Conservation (phyloP, 1,140 invertebrate species). For the Tetraneura akinire region DNA sequence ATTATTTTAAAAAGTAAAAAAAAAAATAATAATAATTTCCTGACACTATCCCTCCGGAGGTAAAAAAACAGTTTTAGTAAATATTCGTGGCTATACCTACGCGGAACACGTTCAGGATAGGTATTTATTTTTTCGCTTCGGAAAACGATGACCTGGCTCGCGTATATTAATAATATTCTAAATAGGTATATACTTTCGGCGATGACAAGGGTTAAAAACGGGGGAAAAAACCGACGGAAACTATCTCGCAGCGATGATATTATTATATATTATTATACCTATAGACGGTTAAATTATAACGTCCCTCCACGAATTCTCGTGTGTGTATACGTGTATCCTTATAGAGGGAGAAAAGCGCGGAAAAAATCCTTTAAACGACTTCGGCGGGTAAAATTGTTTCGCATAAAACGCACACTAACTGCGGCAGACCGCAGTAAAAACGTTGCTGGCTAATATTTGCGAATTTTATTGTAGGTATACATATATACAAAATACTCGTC, state of each 20-base stretch:
- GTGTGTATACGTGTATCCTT: no score
- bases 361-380: conserved; percentile 21
- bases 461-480: conserved; percentile 20
- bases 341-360: background rate
- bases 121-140: background rate
- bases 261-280: no score
- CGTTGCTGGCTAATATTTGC: conserved; percentile 1
- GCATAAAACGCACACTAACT: conserved; percentile 42
- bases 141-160: background rate
- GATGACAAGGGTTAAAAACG: background rate
- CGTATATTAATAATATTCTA: background rate
- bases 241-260: no score
- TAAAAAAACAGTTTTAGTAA: background rate
- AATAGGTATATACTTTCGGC: background rate
- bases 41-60: no score
- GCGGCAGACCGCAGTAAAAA: conserved; percentile 1
- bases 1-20: no score
- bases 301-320: no score
- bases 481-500: no score
- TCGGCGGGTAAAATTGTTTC: conserved; percentile 11
- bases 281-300: no score
- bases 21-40: no score
- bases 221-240: background rate
- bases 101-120: background rate
- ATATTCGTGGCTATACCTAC: background rate